phyloP scores from a whole-genome alignment of 1,140 invertebrate species.

The Mercenaria mercenaria region DNA sequence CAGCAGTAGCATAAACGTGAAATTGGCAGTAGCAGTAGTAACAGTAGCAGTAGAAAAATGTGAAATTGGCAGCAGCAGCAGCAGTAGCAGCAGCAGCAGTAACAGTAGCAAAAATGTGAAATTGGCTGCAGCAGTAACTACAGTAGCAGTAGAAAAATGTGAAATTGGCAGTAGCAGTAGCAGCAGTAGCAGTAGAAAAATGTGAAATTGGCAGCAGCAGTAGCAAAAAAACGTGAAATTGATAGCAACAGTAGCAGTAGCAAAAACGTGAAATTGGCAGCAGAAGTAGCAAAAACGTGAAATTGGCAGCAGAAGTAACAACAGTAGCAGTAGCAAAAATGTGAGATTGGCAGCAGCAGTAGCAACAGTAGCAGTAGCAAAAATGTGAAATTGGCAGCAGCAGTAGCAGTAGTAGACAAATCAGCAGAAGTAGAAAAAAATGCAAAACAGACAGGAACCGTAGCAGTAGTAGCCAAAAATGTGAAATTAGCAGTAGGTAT shows the following conservation, averaged over 20 bases:
- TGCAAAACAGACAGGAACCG: background rate
- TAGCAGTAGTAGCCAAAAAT: too few relatives aligned
- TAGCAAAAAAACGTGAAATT: background rate
- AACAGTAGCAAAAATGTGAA: background rate
- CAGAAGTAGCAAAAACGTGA: too few relatives aligned
- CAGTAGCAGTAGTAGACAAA: background rate
- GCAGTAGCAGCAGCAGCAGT: too few relatives aligned
- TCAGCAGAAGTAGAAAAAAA: background rate
- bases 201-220: background rate
- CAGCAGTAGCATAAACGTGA: too few relatives aligned
- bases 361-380: too few relatives aligned
- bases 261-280: too few relatives aligned
- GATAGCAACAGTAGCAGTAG: too few relatives aligned
- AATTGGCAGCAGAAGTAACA: background rate
- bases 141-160: background rate
- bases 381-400: background rate
- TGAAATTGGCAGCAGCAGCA: background rate
- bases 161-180: background rate
- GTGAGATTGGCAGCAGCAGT: too few relatives aligned
- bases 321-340: too few relatives aligned
- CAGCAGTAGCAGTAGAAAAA: background rate
- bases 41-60: background rate
- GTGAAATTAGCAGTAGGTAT: too few relatives aligned
- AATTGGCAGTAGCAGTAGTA: too few relatives aligned
- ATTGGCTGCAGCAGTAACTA: background rate